phyloP scores from a whole-genome alignment of 2,888 invertebrate species.

The Elmis aenea region DNA sequence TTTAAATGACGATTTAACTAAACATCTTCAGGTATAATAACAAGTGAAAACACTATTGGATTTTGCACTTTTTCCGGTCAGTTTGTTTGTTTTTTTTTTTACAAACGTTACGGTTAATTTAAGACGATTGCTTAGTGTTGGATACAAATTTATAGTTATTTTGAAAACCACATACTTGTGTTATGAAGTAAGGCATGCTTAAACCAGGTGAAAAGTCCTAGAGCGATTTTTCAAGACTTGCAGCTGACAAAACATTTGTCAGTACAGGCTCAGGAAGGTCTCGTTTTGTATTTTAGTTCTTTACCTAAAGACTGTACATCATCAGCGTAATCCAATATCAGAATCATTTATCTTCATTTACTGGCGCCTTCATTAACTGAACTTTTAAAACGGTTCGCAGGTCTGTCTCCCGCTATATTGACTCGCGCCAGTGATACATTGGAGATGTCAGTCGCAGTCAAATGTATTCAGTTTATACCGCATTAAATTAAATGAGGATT shows the following conservation, averaged over 20 bases:
- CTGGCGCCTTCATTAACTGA: constrained; percentile 47
- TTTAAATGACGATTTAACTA: too few species aligned
- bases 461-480: constrained; percentile 42
- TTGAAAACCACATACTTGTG: too few species aligned
- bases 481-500: constrained; percentile 42
- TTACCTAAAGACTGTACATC: constrained; percentile 19
- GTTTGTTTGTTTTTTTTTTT: too few species aligned
- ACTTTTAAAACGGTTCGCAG: constrained; percentile 45
- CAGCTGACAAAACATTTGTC: constrained; percentile 12
- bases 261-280: constrained; percentile 8
- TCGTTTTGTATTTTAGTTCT: constrained; percentile 9
- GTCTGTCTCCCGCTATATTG: constrained; percentile 37
- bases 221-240: constrained; percentile 8
- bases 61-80: too few species aligned
- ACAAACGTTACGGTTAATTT: too few species aligned
- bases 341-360: constrained; percentile 51
- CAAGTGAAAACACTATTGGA: too few species aligned
- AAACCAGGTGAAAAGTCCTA: too few species aligned
- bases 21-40: too few species aligned
- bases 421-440: constrained; percentile 38
- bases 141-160: too few species aligned
- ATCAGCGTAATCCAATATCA: constrained; percentile 47
- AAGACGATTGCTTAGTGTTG: too few species aligned
- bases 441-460: constrained; percentile 42
- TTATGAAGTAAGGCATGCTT: too few species aligned